Evolutionary conservation across 1,140 invertebrate species (phyloP).

Genomic region (Delia radicum): DNA sequence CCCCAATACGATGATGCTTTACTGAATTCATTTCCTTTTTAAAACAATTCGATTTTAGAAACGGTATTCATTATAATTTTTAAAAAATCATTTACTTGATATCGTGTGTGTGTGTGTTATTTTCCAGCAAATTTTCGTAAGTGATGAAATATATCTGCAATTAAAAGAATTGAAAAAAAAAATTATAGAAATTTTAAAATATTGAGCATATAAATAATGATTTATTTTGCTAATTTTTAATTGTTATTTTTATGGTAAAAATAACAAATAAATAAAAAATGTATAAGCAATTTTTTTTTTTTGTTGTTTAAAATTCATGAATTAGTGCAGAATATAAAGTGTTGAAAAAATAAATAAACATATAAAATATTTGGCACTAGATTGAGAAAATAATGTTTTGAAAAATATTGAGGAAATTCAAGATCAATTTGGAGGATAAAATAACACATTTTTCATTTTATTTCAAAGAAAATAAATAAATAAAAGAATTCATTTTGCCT

Average conservation of each 20-base stretch:
- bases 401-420: not conserved
- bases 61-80: too few relatives aligned
- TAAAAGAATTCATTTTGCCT: too few relatives aligned
- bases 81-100: too few relatives aligned
- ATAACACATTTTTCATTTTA: too few relatives aligned
- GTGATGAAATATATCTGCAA: not conserved
- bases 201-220: not conserved
- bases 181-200: not conserved
- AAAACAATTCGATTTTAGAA: too few relatives aligned
- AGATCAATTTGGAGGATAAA: not conserved
- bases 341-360: not conserved
- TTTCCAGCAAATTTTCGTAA: too few relatives aligned
- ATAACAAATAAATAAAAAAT: too few relatives aligned
- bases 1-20: constrained; percentile 55
- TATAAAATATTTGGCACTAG: not conserved
- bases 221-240: not conserved
- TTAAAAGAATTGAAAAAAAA: not conserved
- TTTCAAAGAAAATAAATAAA: not conserved
- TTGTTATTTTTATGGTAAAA: not conserved
- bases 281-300: too few relatives aligned
- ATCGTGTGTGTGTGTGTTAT: too few relatives aligned
- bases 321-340: not conserved
- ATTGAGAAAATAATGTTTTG: not conserved
- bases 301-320: not conserved
- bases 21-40: constrained; percentile 42